phyloP scores from a whole-genome alignment of 2,113 vertebrate genomes.

The Dipodomys merriami region DNA sequence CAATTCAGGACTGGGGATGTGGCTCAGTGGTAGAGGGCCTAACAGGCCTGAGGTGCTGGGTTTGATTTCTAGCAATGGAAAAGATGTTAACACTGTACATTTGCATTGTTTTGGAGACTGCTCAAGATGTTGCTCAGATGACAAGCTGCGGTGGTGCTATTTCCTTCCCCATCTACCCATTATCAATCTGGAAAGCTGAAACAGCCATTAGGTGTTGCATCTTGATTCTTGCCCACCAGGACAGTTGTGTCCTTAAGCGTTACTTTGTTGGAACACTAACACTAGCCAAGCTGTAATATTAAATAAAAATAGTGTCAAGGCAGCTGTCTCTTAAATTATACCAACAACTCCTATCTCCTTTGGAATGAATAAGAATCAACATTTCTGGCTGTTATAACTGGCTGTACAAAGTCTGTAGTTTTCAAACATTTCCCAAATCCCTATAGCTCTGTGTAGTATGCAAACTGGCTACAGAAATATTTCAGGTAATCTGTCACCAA shows the following conservation, averaged over 20 bases:
- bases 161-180: background rate
- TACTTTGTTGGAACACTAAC: conserved; percentile 31
- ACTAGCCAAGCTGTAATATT: background rate
- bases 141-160: background rate
- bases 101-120: conserved; percentile 33
- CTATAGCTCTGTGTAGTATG: background rate
- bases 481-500: background rate
- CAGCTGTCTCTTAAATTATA: conserved; percentile 1
- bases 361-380: conserved; percentile 52
- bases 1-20: background rate
- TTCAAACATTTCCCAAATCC: conserved; percentile 19
- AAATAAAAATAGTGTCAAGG: conserved; percentile 29
- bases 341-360: background rate
- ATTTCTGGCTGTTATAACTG: conserved; percentile 17
- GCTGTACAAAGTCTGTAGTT: conserved; percentile 3
- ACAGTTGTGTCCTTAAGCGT: background rate
- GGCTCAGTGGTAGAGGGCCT: background rate
- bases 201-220: background rate
- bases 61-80: background rate
- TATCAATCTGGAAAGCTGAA: background rate
- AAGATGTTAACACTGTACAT: background rate
- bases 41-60: background rate
- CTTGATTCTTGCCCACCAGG: background rate
- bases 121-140: background rate
- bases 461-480: conserved; percentile 4